Percentiles rank a stretch among this genome's conserved stretches.
Evolutionary conservation across 2,888 invertebrate species (phyloP).

Genomic region (Pollenia amentaria): DNA sequence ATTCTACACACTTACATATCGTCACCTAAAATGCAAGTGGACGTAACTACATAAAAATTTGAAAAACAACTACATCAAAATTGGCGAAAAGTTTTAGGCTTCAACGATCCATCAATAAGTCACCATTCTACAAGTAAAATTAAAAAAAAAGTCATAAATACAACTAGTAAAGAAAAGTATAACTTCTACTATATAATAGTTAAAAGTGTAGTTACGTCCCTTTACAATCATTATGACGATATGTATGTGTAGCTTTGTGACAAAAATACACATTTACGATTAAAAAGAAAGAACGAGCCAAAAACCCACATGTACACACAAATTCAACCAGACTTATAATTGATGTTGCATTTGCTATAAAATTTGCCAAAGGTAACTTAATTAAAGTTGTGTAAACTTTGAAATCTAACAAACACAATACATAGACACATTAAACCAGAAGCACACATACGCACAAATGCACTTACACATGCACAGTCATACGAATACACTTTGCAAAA

Average conservation of each 20-base stretch:
- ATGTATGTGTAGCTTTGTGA: conserved; percentile 8
- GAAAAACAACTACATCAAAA: too few species aligned
- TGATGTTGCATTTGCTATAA: conserved; percentile 71
- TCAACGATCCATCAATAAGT: too few species aligned
- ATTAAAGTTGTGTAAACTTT: conserved; percentile 73
- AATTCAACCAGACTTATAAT: conserved; percentile 70
- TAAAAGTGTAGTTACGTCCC: background rate
- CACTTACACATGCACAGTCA: background rate
- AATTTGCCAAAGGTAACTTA: conserved; percentile 74
- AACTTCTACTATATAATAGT: too few species aligned
- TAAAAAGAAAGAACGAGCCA: background rate
- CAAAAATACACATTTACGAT: conserved; percentile 27
- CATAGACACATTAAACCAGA: conserved; percentile 2
- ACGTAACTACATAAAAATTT: too few species aligned
- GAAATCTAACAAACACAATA: conserved; percentile 62
- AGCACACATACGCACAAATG: background rate
- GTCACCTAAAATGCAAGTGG: too few species aligned
- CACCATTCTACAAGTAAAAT: too few species aligned
- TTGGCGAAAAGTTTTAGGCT: too few species aligned
- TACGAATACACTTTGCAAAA: background rate
- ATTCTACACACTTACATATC: too few species aligned
- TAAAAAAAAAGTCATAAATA: too few species aligned
- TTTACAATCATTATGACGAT: background rate
- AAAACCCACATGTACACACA: conserved; percentile 49
- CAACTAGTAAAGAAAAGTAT: too few species aligned